Base-by-base conservation (phyloP, 64 coral and sea anemone species). In the Montipora foliosa region DNA sequence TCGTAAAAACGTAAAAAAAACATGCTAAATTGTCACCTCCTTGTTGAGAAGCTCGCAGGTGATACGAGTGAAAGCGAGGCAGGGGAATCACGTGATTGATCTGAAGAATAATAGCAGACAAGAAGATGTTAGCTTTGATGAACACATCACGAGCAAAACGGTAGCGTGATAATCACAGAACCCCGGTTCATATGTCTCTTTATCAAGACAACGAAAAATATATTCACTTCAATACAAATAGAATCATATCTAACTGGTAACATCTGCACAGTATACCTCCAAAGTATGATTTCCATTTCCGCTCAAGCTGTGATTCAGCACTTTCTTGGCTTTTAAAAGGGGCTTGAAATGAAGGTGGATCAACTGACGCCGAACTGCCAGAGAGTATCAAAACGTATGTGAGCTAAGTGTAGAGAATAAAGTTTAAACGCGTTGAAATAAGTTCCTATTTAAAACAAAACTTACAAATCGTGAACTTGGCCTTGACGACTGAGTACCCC, bases 271-370 rank as follows among this genome's bases (percentile, higher is more conserved):
- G 11, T 81, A 22, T 58, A 97, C 95, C 95, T 94, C 95, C 95
- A 89, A 97, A 97, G 77, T 97, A 97, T 0, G 95, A 90, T 78
- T 88, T 94, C 95, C 95, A 97, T 21, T 97, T 97, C 69, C 79
- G 87, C 46, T 97, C 95, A 45, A 97, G 47, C 61, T 86, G 91
- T 22, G 84, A 77, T 75, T 97, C 95, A 2, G 92, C 79, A 5
- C 87, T 86, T 50, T 94, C 95, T 5, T 94, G 92, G 46, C 24
- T 58, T 49, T 81, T 87, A 52, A 94, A 94, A 0, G 84, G 44
- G 5, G 84, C 17, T 83, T 94, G 92, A 22, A 88, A 74, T n/a
- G 81, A 57, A 8, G 87, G 47, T 29, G 77, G 80, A 2, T 64
- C 73, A 11, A 85, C 46, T 14, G 84, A 76, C 4, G 89, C 67